Conservation (phyloP, 2,888 invertebrate species). For the Phalera bucephala region DNA sequence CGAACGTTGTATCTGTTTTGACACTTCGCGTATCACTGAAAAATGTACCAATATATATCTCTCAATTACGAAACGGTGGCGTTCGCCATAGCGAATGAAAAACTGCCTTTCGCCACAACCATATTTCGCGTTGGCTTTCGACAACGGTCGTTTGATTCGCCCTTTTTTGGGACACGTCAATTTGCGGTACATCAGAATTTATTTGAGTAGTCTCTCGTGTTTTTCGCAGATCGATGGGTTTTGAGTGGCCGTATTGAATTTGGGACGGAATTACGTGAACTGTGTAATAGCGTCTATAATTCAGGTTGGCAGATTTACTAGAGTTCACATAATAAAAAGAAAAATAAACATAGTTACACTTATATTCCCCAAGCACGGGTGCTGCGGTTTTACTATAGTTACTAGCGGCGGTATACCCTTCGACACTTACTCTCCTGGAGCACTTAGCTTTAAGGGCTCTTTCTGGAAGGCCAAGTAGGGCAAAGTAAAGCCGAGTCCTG, state of each 20-base stretch:
- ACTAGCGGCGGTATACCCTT: too few species aligned
- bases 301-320: too few species aligned
- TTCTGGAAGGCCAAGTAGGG: too few species aligned
- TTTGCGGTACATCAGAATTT: conserved; percentile 28
- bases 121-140: conserved; percentile 13
- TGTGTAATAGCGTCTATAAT: too few species aligned
- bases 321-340: too few species aligned
- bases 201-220: conserved; percentile 13
- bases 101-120: conserved; percentile 37
- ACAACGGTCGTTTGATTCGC: conserved; percentile 33
- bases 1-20: conserved; percentile 19
- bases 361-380: too few species aligned
- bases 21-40: conserved; percentile 42
- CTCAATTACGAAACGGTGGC: conserved; percentile 44
- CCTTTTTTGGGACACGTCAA: conserved; percentile 29
- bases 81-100: conserved; percentile 48
- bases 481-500: too few species aligned
- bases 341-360: too few species aligned
- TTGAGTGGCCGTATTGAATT: not conserved
- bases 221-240: not conserved
- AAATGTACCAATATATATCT: conserved; percentile 68
- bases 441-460: too few species aligned
- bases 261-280: too few species aligned
- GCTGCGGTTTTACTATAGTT: too few species aligned
- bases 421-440: too few species aligned